These are phyloP conservation scores for Epirrhoe alternata DNA, from an alignment of 2,888 invertebrate species.

Conservation along the genomic window DNA sequence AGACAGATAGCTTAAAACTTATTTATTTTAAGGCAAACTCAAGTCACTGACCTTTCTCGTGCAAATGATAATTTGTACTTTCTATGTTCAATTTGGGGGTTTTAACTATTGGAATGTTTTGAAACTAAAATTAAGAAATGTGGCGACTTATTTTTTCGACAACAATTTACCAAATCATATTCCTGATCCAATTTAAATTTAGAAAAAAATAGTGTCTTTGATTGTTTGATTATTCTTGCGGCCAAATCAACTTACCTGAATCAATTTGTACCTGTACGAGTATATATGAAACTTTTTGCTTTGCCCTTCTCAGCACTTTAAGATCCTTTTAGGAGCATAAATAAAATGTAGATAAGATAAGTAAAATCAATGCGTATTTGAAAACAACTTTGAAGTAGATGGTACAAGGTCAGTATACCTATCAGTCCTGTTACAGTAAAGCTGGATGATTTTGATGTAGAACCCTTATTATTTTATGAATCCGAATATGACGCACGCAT, in stretches of 20 bases:
- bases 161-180: no score
- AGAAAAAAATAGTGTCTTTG: neutral
- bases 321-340: constrained; percentile 35
- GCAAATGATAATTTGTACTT: no score
- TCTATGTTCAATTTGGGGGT: no score
- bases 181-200: no score
- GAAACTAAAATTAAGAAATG: neutral
- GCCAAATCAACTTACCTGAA: constrained; percentile 19
- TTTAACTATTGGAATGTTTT: neutral
- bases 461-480: no score
- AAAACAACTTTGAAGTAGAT: neutral
- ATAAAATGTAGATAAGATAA: constrained; percentile 40
- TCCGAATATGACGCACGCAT: no score
- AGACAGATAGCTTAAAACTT: no score
- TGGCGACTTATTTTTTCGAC: neutral
- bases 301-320: constrained; percentile 31
- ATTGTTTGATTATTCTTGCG: neutral
- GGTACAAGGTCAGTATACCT: neutral
- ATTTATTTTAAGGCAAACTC: no score
- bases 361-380: constrained; percentile 32
- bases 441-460: neutral
- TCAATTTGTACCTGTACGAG: neutral
- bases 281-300: constrained; percentile 16
- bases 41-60: no score
- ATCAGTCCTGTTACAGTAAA: neutral